phyloP scores from a whole-genome alignment of 2,113 vertebrate genomes.

The Corythoichthys haematopterus region DNA sequence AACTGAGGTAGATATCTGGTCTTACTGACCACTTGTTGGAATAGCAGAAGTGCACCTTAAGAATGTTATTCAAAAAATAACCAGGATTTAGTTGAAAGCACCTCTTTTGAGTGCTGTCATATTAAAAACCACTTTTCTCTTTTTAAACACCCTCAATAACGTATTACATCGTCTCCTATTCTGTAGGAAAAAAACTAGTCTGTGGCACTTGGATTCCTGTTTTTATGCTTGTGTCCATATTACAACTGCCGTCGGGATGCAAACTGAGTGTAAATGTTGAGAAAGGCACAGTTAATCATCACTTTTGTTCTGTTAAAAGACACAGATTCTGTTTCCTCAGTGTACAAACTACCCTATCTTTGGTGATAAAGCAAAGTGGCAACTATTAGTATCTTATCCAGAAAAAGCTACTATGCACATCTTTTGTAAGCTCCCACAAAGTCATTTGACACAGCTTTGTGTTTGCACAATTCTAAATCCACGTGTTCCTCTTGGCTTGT shows the following conservation, averaged over 20 bases:
- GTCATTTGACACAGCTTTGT: slow-evolving; percentile 77
- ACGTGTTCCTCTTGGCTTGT: slow-evolving; percentile 77
- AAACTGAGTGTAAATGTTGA: slow-evolving; percentile 89
- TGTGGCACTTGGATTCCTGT: slow-evolving; percentile 91
- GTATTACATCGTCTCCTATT: slow-evolving; percentile 69
- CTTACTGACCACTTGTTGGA: slow-evolving; percentile 89
- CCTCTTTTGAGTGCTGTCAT: slow-evolving; percentile 67
- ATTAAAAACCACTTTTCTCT: slow-evolving; percentile 54
- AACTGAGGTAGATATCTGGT: slow-evolving; percentile 99
- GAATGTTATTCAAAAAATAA: slow-evolving; percentile 59
- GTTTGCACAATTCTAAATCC: slow-evolving; percentile 75
- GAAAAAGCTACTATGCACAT: slow-evolving; percentile 76
- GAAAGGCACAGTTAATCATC: slow-evolving; percentile 95
- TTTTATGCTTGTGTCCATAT: slow-evolving; percentile 85
- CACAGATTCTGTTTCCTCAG: slow-evolving; percentile 69
- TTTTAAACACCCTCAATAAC: slow-evolving; percentile 47
- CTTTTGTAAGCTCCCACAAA: slow-evolving; percentile 70
- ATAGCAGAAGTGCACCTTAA: slow-evolving; percentile 86
- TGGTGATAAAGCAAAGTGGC: slow-evolving; percentile 89
- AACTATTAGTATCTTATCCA: slow-evolving; percentile 85
- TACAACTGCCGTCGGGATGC: slow-evolving; percentile 65
- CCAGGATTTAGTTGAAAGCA: slow-evolving; percentile 38
- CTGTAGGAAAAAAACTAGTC: slow-evolving; percentile 79
- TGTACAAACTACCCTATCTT: slow-evolving; percentile 89
- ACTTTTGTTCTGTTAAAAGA: slow-evolving; percentile 81